These are phyloP conservation scores for Poeciliopsis gracilis DNA, from an alignment of 2,797 vertebrate genomes.

Conservation along the genomic window DNA sequence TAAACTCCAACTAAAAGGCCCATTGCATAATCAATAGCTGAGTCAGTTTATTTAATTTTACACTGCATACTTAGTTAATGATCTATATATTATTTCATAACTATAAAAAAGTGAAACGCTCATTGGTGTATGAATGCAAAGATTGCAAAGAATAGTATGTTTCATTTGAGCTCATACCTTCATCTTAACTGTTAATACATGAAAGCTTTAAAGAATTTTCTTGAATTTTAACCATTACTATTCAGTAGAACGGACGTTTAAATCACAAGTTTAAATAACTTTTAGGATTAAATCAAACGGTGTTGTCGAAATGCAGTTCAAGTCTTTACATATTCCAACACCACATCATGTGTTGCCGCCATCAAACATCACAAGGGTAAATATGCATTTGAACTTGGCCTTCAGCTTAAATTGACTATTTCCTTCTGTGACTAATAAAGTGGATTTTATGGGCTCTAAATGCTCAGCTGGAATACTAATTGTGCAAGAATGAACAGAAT, in stretches of 20 bases:
- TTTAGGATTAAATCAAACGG: background rate
- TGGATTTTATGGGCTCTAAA: background rate
- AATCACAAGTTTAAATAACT: background rate
- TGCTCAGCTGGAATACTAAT: constrained; percentile 29
- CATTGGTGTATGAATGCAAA: background rate
- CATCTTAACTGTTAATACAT: no score
- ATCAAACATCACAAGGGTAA: constrained; percentile 10
- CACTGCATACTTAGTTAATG: background rate
- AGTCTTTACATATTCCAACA: background rate
- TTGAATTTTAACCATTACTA: background rate
- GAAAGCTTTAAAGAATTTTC: background rate
- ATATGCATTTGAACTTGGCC: constrained; percentile 25
- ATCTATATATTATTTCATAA: background rate
- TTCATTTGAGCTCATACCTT: no score
- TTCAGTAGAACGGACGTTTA: background rate
- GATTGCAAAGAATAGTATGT: no score
- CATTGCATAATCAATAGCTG: background rate
- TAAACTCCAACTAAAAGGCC: background rate
- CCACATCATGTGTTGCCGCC: background rate
- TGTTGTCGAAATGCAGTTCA: background rate
- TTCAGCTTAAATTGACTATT: constrained; percentile 21
- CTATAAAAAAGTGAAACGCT: background rate
- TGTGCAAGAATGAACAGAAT: background rate
- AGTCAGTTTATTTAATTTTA: background rate
- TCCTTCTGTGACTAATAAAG: constrained; percentile 18